phyloP scores from a whole-genome alignment of 2,797 vertebrate species.

The Centroberyx gerrardi region DNA sequence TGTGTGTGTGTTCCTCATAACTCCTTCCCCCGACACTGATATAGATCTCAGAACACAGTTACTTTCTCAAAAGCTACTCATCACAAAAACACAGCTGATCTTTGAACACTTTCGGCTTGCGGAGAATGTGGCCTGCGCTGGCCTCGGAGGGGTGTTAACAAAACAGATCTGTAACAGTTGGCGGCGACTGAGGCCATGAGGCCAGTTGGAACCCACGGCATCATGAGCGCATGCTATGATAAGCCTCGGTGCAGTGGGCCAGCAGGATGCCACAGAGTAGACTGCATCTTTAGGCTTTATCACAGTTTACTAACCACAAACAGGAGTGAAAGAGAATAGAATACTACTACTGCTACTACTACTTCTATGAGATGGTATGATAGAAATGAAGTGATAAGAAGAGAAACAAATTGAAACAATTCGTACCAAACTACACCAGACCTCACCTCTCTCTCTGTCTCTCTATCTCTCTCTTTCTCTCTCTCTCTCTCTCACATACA shows the following conservation, averaged over 20 bases:
- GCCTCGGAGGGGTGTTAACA: background rate
- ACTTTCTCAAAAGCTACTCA: background rate
- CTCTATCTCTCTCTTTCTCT: background rate
- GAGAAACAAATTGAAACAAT: too few species aligned
- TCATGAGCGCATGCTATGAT: background rate
- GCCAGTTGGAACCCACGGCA: background rate
- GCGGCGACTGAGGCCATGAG: background rate
- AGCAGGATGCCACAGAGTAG: background rate
- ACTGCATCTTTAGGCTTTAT: background rate
- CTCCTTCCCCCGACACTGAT: background rate
- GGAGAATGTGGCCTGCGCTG: constrained; percentile 5
- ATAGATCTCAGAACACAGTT: background rate
- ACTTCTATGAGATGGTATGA: too few species aligned
- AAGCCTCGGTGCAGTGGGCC: background rate
- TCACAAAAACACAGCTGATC: background rate
- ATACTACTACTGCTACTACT: too few species aligned
- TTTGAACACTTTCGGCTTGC: background rate
- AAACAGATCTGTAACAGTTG: background rate
- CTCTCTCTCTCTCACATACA: background rate
- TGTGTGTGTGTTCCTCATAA: background rate
- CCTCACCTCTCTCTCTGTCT: background rate
- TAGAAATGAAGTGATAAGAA: too few species aligned
- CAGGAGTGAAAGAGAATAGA: background rate
- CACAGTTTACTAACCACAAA: background rate
- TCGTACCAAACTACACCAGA: too few species aligned